A percentile compares a stretch with the other conserved stretches of the same genome.
Conservation (phyloP, 2,113 vertebrate genomes). For the Leucosticte australis region DNA sequence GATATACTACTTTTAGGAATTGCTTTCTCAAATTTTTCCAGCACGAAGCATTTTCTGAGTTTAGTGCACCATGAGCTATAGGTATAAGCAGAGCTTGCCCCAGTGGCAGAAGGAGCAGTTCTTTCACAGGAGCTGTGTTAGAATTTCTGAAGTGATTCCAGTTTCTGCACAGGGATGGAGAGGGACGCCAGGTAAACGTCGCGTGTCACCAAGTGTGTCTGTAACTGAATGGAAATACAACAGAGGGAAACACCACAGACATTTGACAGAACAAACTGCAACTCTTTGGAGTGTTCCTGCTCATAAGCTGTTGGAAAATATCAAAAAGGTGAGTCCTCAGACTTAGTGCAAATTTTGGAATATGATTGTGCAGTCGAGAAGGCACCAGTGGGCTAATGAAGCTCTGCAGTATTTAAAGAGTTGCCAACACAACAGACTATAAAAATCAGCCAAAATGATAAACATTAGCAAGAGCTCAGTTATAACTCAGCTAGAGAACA, state of each 20-base stretch:
- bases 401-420: neutral
- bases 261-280: neutral
- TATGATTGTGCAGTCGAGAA: neutral
- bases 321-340: neutral
- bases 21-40: neutral
- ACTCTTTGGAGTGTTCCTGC: neutral
- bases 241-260: neutral
- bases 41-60: neutral
- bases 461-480: neutral
- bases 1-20: slow-evolving; percentile 9
- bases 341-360: neutral
- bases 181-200: neutral
- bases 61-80: neutral
- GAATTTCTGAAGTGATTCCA: neutral
- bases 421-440: neutral
- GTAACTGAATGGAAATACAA: slow-evolving; percentile 20
- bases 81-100: neutral
- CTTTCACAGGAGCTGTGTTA: neutral
- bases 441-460: neutral
- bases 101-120: neutral
- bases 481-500: neutral
- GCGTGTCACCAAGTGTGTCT: neutral
- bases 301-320: neutral
- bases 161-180: neutral
- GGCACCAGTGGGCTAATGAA: neutral